Base-by-base conservation (phyloP, 2,113 vertebrate species). In the Pyrgilauda ruficollis region DNA sequence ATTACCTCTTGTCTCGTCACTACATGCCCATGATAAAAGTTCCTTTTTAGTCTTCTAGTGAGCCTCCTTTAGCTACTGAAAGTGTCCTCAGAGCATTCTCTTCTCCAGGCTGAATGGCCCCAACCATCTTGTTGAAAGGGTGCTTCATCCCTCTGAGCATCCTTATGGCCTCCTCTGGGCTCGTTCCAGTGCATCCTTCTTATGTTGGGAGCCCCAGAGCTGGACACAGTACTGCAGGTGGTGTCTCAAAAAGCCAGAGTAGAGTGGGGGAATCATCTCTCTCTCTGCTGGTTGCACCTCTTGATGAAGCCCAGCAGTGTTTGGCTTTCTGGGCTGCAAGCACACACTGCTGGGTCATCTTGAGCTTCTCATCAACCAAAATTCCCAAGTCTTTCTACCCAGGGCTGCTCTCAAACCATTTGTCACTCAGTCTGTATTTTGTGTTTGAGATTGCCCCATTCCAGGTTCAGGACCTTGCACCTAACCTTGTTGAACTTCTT, bases 251-350 rank as follows among this genome's bases (percentile, higher is more conserved):
- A 19, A n/a, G 16, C 5, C 22, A 15, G 35, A 35, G 53, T 2
- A 49, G 8, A 43, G 35, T 13, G 5, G 8, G 16, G 15, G 10
- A 43, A 27, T 28, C 35, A 33, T 15, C 26, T 43, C n/a, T 24
- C 41, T 35, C 39, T 41, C 18, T 55, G 16, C n/a, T 76, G 41
- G 7, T 9, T 3, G 1, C 0, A 0, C 3, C 17, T 41, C 17
- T 27, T 62, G 20, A 8, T 41, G 46, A 33, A 41, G 13, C 4
- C 28, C 30, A 55, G 43, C 2, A 8, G 39, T 4, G 8, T 35
- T 41, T 47, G 75, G 6, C 30, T 63, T 55, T 49, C 49, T 31
- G 50, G 41, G 5, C 15, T 39, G 33, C 5, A 27, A 30, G 20
- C 13, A 20, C 56, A 31, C 13, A 9, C 14, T 63, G 23, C 18